Percentiles rank a stretch among this genome's conserved stretches.
Conservation (phyloP, 2,888 invertebrate species). For the Frankliniella intonsa region DNA sequence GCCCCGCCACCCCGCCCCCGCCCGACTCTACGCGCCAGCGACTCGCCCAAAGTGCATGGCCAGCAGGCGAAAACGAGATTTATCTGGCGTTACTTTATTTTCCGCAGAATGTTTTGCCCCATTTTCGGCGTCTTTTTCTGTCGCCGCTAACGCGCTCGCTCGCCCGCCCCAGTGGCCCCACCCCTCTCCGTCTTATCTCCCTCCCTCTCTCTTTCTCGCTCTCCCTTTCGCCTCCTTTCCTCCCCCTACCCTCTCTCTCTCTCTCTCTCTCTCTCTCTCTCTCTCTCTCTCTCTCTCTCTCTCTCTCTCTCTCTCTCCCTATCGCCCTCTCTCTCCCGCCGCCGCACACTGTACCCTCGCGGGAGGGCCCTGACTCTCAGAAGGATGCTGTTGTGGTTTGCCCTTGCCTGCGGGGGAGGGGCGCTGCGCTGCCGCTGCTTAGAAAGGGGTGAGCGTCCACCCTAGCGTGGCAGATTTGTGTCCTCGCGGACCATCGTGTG, state of each 20-base stretch:
- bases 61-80: constrained; percentile 12
- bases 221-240: too few relatives aligned
- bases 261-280: not conserved
- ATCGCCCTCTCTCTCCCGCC: too few relatives aligned
- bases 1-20: not conserved
- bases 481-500: not conserved
- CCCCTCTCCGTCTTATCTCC: too few relatives aligned
- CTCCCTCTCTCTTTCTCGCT: too few relatives aligned
- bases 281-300: not conserved
- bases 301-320: not conserved
- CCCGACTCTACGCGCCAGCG: not conserved
- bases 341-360: too few relatives aligned
- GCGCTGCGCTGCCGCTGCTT: not conserved
- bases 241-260: too few relatives aligned
- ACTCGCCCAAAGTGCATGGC: not conserved
- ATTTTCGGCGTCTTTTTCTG: not conserved
- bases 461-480: not conserved
- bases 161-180: not conserved
- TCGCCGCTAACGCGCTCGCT: not conserved
- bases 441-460: not conserved
- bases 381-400: not conserved
- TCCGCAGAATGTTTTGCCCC: constrained; percentile 7
- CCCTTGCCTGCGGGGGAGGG: not conserved
- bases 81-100: constrained; percentile 22
- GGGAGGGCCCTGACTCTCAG: too few relatives aligned